phyloP scores from a whole-genome alignment of 2,888 invertebrate genomes.

The Campoletis raptor region DNA sequence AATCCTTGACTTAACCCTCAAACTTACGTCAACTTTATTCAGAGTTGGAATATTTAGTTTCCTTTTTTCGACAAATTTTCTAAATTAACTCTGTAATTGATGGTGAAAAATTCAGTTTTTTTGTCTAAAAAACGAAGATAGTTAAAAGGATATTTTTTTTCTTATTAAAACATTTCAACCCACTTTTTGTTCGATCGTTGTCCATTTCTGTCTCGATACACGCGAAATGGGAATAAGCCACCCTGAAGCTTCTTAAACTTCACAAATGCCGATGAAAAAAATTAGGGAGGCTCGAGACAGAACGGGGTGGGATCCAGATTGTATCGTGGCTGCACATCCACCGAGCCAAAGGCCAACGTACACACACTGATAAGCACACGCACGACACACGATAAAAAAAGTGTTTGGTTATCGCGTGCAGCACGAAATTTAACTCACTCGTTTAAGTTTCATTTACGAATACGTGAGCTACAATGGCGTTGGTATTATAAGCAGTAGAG shows the following conservation, averaged over 20 bases:
- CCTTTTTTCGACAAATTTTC: not conserved
- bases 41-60: not conserved
- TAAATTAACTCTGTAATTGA: not conserved
- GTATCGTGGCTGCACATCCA: constrained; percentile 38
- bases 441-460: constrained; percentile 77
- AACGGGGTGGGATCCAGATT: constrained; percentile 6
- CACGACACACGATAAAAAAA: constrained; percentile 28
- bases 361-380: constrained; percentile 16
- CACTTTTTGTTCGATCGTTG: not conserved
- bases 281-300: constrained; percentile 22
- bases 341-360: constrained; percentile 28
- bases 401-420: constrained; percentile 72
- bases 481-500: constrained; percentile 36
- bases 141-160: not conserved
- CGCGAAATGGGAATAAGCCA: constrained; percentile 22
- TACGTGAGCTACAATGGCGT: constrained; percentile 60
- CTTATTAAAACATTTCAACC: not conserved
- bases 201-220: not conserved
- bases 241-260: constrained; percentile 31
- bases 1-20: not conserved
- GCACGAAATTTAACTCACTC: constrained; percentile 73
- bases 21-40: not conserved
- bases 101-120: not conserved
- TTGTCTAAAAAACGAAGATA: not conserved
- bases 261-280: constrained; percentile 49